phyloP scores from a whole-genome alignment of 2,888 invertebrate genomes.

The Dioctria rufipes region DNA sequence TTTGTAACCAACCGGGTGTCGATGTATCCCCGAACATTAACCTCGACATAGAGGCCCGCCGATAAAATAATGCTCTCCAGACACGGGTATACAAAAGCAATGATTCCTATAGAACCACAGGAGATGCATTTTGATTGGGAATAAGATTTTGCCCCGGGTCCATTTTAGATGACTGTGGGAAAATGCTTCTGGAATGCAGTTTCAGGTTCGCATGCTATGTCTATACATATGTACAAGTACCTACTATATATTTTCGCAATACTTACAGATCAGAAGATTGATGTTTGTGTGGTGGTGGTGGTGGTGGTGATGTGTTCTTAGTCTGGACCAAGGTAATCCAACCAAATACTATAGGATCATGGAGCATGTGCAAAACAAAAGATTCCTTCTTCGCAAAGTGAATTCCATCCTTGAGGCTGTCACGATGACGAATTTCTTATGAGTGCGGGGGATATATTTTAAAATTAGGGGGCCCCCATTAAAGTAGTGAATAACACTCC shows the following conservation, averaged over 20 bases:
- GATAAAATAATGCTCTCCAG: not conserved
- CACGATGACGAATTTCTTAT: constrained; percentile 56
- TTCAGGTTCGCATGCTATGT: constrained; percentile 38
- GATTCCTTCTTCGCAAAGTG: not conserved
- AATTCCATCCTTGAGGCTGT: constrained; percentile 56
- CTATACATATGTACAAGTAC: too few relatives aligned
- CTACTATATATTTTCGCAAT: not conserved
- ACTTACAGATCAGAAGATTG: constrained; percentile 5
- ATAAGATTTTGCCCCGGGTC: constrained; percentile 42
- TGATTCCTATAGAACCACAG: not conserved
- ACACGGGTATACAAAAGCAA: not conserved
- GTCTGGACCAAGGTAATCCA: not conserved
- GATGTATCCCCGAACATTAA: constrained; percentile 25
- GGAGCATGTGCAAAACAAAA: constrained; percentile 9
- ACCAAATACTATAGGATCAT: not conserved
- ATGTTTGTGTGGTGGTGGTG: too few relatives aligned
- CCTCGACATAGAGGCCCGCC: not conserved
- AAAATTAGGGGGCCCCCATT: constrained; percentile 43
- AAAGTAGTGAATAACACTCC: constrained; percentile 45
- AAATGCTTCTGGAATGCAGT: constrained; percentile 52
- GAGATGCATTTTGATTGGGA: constrained; percentile 47
- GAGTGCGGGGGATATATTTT: constrained; percentile 32
- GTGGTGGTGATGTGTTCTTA: not conserved
- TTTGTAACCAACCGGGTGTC: constrained; percentile 11
- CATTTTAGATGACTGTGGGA: constrained; percentile 48